Evolutionary conservation across 2,113 vertebrate genomes (phyloP).

Genomic region (Limanda limanda): DNA sequence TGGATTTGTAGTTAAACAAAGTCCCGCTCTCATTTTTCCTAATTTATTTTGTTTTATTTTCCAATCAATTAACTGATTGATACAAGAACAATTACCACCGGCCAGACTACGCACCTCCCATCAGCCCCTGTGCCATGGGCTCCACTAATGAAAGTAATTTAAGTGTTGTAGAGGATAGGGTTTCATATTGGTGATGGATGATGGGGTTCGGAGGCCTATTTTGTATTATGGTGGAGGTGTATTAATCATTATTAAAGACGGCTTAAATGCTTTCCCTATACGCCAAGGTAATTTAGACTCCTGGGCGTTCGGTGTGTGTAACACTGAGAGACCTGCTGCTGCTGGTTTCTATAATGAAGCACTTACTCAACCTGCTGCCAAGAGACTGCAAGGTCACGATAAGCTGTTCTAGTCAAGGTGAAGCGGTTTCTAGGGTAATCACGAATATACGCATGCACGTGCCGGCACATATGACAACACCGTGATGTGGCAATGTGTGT

Average conservation of each 20-base stretch:
- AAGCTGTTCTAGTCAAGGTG: conserved; percentile 40
- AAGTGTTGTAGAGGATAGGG: conserved; percentile 54
- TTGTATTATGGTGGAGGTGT: conserved; percentile 57
- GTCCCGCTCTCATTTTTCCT: conserved; percentile 46
- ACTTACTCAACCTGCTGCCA: conserved; percentile 66
- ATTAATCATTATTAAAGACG: conserved; percentile 78
- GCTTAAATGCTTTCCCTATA: conserved; percentile 68
- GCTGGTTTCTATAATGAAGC: conserved; percentile 69
- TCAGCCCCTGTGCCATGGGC: conserved; percentile 38
- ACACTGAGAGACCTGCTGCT: conserved; percentile 54
- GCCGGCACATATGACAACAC: not conserved
- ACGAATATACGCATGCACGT: conserved; percentile 30
- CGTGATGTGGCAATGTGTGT: not conserved
- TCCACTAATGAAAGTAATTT: conserved; percentile 69
- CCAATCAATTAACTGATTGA: conserved; percentile 57
- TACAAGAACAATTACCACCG: conserved; percentile 49
- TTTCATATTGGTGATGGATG: conserved; percentile 75
- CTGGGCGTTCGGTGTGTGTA: conserved; percentile 59
- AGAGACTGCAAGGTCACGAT: conserved; percentile 63
- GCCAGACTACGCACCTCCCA: conserved; percentile 30
- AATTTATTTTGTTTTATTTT: conserved; percentile 64
- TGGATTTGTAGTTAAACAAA: conserved; percentile 31
- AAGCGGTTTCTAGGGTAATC: conserved; percentile 46
- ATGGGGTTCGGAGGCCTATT: conserved; percentile 51
- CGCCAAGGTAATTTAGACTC: conserved; percentile 68